phyloP scores from a whole-genome alignment of 2,113 vertebrate genomes.

The Megaceryle torquata region DNA sequence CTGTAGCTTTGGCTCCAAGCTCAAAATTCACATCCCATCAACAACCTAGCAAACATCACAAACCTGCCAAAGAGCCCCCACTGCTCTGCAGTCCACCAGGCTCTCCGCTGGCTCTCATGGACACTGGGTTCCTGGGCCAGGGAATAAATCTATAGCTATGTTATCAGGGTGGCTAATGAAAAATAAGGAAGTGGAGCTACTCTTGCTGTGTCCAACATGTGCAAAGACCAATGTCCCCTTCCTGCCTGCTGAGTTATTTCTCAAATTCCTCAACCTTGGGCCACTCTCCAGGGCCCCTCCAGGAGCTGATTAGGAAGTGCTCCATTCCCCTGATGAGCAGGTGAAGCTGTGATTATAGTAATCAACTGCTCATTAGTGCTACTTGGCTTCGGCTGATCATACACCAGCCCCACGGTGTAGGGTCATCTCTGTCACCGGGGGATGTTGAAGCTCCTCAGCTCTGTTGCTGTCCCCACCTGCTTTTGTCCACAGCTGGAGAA shows the following conservation, averaged over 20 bases:
- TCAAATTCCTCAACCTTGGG: background rate
- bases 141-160: background rate
- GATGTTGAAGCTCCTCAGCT: background rate
- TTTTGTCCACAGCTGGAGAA: background rate
- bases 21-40: background rate
- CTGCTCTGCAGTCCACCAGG: background rate
- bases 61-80: background rate
- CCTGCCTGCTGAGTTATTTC: background rate
- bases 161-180: background rate
- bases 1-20: background rate
- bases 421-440: background rate
- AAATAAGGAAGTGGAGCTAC: background rate
- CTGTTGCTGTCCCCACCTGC: background rate
- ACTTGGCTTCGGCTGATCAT: slow-evolving; percentile 4
- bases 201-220: background rate
- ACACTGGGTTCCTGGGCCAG: background rate
- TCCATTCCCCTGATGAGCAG: background rate
- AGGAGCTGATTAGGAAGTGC: slow-evolving; percentile 10
- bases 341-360: slow-evolving; percentile 42
- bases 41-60: background rate
- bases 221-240: background rate
- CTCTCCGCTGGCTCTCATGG: background rate
- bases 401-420: background rate
- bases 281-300: background rate
- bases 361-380: slow-evolving; percentile 49